Percentiles rank a stretch among this genome's conserved stretches.
Evolutionary conservation across 2,888 invertebrate genomes (phyloP).

Genomic region (Acanthosepion esculentum): DNA sequence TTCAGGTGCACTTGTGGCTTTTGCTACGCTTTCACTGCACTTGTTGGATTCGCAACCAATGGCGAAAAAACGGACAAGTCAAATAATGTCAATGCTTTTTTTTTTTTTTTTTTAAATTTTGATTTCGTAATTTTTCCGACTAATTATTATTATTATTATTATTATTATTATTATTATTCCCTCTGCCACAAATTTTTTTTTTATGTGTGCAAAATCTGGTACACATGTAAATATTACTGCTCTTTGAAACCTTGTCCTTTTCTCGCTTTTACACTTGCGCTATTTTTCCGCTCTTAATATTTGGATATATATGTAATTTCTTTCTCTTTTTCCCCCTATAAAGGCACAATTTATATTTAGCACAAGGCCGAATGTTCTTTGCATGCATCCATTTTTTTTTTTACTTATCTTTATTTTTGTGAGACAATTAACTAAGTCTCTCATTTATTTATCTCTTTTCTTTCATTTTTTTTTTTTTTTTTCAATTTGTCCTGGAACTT

Average conservation of each 20-base stretch:
- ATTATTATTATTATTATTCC: not conserved
- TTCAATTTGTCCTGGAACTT: not conserved
- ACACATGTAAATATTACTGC: not conserved
- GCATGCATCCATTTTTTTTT: not conserved
- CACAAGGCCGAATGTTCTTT: not conserved
- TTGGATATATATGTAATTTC: not conserved
- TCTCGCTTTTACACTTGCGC: not conserved
- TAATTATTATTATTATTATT: not conserved
- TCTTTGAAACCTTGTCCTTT: conserved; percentile 39
- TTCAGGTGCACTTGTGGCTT: conserved; percentile 46
- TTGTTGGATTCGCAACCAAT: not conserved
- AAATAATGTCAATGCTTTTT: not conserved
- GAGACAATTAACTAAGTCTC: not conserved
- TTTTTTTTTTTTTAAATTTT: not conserved
- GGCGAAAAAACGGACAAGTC: conserved; percentile 44
- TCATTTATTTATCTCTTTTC: not conserved
- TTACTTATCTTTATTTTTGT: not conserved
- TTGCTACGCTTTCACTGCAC: conserved; percentile 43
- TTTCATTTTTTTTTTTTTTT: no score
- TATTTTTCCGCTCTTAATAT: not conserved
- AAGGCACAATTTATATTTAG: not conserved
- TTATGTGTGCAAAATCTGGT: not conserved
- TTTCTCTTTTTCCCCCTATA: not conserved
- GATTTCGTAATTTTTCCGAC: conserved; percentile 24
- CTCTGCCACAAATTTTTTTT: not conserved